These are phyloP conservation scores for Entomobrya proxima DNA, from an alignment of 2,888 invertebrate genomes.

Conservation along the genomic window DNA sequence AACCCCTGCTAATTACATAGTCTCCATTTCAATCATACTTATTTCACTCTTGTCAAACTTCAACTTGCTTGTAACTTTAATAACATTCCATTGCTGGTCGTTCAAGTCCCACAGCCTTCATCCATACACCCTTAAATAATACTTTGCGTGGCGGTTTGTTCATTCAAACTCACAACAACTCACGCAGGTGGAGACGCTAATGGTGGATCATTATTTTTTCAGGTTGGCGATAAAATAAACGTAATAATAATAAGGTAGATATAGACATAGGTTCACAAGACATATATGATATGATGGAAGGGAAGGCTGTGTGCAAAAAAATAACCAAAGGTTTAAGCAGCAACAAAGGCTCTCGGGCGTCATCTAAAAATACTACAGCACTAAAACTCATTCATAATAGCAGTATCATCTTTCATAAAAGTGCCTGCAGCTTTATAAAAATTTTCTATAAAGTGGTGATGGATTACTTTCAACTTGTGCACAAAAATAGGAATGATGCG, in stretches of 20 bases:
- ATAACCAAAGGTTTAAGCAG: neutral
- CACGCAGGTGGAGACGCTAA: conserved; percentile 13
- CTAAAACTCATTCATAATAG: no score
- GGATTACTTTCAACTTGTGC: neutral
- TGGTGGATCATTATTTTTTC: conserved; percentile 33
- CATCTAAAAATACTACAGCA: no score
- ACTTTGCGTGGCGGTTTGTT: neutral
- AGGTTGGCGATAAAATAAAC: conserved; percentile 16
- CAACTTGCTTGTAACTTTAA: conserved; percentile 41
- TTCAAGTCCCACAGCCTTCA: conserved; percentile 49
- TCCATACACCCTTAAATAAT: conserved; percentile 9
- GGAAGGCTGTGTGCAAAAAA: conserved; percentile 37
- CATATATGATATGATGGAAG: conserved; percentile 8
- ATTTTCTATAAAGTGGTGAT: no score
- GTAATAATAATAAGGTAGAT: conserved; percentile 33
- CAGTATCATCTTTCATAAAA: no score
- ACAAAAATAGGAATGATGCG: neutral
- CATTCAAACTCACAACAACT: conserved; percentile 12
- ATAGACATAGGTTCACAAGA: no score
- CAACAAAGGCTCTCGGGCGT: neutral
- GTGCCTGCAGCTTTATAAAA: no score
- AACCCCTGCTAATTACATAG: no score
- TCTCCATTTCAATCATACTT: no score
- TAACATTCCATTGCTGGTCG: neutral
- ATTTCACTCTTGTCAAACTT: no score